A percentile compares a stretch with the other conserved stretches of the same genome.
These are phyloP conservation scores for Sipha flava DNA, from an alignment of 1,140 invertebrate species.

Conservation along the genomic window DNA sequence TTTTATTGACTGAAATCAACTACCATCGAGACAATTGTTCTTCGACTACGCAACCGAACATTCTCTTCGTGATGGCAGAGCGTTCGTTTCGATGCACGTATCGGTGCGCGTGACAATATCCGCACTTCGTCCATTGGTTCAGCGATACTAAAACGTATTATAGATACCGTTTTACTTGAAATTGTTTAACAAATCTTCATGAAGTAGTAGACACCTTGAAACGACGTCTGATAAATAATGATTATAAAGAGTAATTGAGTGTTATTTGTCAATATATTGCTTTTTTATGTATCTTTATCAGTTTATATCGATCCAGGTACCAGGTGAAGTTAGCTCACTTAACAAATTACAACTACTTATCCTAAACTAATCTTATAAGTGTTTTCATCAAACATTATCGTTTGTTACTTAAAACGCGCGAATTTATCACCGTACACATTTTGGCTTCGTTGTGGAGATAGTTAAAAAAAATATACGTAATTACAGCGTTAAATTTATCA, in stretches of 20 bases:
- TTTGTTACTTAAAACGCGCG: neutral
- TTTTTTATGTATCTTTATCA: neutral
- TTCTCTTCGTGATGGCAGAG: too few species aligned
- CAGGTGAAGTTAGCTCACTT: conserved; percentile 17
- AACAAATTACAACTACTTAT: conserved; percentile 23
- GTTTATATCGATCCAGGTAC: neutral
- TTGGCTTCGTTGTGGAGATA: neutral
- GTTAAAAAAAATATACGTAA: neutral
- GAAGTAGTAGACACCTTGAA: neutral
- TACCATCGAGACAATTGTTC: too few species aligned
- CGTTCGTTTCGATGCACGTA: too few species aligned
- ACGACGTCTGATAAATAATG: conserved; percentile 5
- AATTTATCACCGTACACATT: neutral
- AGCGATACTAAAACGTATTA: neutral
- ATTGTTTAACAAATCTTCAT: neutral
- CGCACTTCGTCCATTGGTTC: neutral
- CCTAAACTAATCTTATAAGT: conserved; percentile 25
- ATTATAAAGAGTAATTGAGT: neutral
- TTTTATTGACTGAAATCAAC: too few species aligned
- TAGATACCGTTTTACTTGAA: neutral
- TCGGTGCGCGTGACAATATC: too few species aligned
- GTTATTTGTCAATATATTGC: neutral
- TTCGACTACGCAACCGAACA: too few species aligned
- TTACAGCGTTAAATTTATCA: neutral
- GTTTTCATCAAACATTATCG: neutral